A percentile compares a stretch with the other conserved stretches of the same genome.
phyloP scores from a whole-genome alignment of 2,113 vertebrate species.

The Ictalurus punctatus region DNA sequence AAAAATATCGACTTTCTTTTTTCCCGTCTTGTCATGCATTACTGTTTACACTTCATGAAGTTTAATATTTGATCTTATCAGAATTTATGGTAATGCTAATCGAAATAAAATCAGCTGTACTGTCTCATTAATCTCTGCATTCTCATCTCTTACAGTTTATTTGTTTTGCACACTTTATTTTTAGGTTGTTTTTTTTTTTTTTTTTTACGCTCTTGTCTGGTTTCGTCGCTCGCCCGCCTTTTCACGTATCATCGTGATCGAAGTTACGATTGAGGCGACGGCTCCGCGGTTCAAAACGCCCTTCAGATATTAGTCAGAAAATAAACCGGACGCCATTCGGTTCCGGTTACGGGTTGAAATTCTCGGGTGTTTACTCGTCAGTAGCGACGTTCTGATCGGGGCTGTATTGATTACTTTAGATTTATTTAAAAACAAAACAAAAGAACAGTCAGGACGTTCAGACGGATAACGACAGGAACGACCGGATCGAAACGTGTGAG shows the following conservation, averaged over 20 bases:
- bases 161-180: constrained; percentile 36
- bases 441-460: neutral
- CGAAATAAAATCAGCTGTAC: constrained; percentile 58
- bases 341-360: neutral
- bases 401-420: neutral
- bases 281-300: neutral
- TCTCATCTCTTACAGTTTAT: constrained; percentile 33
- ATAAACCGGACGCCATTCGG: neutral
- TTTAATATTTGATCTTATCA: constrained; percentile 60
- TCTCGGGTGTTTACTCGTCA: neutral
- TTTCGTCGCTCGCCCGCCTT: constrained; percentile 29
- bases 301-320: neutral
- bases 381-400: neutral
- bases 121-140: constrained; percentile 55
- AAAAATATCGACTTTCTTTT: constrained; percentile 60
- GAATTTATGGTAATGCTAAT: constrained; percentile 60
- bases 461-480: neutral
- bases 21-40: constrained; percentile 59
- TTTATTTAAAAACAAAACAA: neutral
- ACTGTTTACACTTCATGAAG: constrained; percentile 61
- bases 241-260: constrained; percentile 9
- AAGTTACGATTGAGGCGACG: neutral
- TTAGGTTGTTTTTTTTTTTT: neutral
- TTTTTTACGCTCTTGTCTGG: constrained; percentile 31
- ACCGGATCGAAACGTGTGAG: neutral